phyloP scores from a whole-genome alignment of 2,797 vertebrate genomes.

The Natrix natrix region DNA sequence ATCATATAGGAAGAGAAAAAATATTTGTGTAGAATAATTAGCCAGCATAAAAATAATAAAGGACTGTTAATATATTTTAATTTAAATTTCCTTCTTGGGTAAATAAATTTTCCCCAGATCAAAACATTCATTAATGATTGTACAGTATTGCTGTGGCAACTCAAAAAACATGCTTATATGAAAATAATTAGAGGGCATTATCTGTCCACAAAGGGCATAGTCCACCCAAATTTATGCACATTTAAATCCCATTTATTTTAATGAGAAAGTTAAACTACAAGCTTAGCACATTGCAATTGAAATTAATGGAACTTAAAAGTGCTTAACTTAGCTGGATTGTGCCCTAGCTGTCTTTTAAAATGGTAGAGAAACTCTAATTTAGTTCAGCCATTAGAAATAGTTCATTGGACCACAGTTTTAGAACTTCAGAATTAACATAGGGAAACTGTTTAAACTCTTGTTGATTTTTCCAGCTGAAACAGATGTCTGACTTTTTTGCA shows the following conservation, averaged over 20 bases:
- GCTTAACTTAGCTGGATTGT: slow-evolving; percentile 14
- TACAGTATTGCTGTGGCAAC: background rate
- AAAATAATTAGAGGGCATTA: slow-evolving; percentile 18
- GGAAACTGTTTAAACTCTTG: slow-evolving; percentile 11
- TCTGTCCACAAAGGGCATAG: background rate
- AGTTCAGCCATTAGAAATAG: background rate
- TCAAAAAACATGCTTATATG: background rate
- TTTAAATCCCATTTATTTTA: slow-evolving; percentile 26
- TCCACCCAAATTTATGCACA: slow-evolving; percentile 3
- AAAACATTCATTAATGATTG: background rate
- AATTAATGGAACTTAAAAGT: slow-evolving; percentile 18
- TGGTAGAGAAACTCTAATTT: background rate
- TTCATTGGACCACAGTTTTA: slow-evolving; percentile 3
- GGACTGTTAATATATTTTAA: background rate
- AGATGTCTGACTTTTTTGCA: background rate
- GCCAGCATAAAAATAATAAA: background rate
- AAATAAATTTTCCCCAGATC: background rate
- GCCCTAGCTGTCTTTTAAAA: slow-evolving; percentile 11
- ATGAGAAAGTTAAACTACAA: background rate
- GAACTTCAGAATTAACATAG: background rate
- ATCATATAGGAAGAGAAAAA: background rate
- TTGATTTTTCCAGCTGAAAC: background rate
- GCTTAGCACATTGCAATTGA: background rate
- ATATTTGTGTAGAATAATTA: background rate
- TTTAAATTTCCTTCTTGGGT: background rate